Evolutionary conservation across 2,113 vertebrate species (phyloP).

Genomic region (Smithornis capensis): DNA sequence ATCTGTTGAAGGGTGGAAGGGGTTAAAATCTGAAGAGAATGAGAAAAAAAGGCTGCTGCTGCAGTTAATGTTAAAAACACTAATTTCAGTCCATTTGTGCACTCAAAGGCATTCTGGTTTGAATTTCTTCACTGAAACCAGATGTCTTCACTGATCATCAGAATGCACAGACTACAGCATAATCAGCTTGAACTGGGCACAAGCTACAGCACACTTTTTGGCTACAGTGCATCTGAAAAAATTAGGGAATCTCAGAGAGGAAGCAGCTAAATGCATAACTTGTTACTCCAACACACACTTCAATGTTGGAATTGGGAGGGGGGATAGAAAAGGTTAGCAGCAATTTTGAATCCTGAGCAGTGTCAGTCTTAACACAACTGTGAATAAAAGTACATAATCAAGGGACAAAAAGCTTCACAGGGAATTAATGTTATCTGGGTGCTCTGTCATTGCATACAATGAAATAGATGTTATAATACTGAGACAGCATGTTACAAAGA

Average conservation of each 20-base stretch:
- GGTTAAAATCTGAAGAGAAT: not conserved
- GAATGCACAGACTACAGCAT: not conserved
- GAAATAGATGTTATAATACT: not conserved
- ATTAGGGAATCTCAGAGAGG: not conserved
- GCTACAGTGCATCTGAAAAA: not conserved
- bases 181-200: not conserved
- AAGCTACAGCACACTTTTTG: not conserved
- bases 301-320: rapidly evolving
- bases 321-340: not conserved
- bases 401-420: not conserved
- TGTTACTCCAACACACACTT: not conserved
- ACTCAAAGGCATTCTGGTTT: not conserved
- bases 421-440: not conserved
- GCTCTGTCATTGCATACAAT: not conserved
- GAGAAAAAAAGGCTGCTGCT: not conserved
- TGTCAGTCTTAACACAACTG: not conserved
- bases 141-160: not conserved
- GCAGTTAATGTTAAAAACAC: not conserved
- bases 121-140: conserved; percentile 4
- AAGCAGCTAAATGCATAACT: not conserved
- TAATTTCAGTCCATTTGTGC: conserved; percentile 2
- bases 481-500: not conserved
- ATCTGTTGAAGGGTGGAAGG: not conserved
- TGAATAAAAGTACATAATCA: not conserved
- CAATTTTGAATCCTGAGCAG: not conserved